Conservation (phyloP, 2,113 vertebrate genomes). For the Laticauda colubrina region DNA sequence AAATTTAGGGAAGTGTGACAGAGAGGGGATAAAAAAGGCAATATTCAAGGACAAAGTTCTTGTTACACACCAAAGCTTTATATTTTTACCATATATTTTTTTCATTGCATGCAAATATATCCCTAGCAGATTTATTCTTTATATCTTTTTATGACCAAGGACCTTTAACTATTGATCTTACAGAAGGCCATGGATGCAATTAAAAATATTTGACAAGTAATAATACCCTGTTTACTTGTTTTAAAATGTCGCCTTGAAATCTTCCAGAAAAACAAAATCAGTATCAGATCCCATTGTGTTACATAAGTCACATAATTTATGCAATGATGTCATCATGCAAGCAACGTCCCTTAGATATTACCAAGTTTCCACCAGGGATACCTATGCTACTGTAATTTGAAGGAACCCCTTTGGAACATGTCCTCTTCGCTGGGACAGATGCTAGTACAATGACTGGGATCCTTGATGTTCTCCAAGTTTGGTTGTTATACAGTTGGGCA, state of each 20-base stretch:
- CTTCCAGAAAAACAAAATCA: neutral
- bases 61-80: neutral
- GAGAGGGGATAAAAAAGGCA: neutral
- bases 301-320: neutral
- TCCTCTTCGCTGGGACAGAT: neutral
- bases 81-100: neutral
- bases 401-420: neutral
- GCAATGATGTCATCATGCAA: neutral
- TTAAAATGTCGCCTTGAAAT: neutral
- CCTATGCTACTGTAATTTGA: neutral
- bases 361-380: neutral
- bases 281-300: neutral
- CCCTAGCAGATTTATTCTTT: neutral
- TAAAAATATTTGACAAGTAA: neutral
- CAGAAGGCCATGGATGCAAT: neutral
- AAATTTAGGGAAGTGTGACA: neutral
- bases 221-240: neutral
- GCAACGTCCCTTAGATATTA: neutral
- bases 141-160: neutral
- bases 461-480: neutral
- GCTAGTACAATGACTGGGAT: neutral
- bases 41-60: neutral
- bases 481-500: neutral
- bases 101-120: neutral
- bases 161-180: neutral